Percentiles rank a stretch among this genome's conserved stretches.
phyloP scores from a whole-genome alignment of 2,797 vertebrate species.

The Falco peregrinus region DNA sequence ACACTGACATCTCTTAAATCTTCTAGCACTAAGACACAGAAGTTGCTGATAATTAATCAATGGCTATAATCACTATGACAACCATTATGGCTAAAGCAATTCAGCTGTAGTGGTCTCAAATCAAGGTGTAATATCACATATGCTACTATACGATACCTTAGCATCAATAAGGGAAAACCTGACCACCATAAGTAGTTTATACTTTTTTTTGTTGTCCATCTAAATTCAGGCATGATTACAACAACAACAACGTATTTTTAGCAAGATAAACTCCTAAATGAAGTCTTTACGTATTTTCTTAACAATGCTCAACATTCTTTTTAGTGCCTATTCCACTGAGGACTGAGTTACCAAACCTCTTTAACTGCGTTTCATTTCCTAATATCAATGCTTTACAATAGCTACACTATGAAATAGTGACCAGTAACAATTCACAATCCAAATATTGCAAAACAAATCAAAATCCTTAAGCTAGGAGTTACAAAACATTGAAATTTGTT shows the following conservation, averaged over 20 bases:
- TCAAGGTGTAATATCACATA: background rate
- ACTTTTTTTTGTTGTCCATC: background rate
- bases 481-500: slow-evolving; percentile 51
- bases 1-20: background rate
- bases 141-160: background rate
- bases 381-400: background rate
- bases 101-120: background rate
- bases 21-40: background rate
- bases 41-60: background rate
- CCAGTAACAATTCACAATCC: slow-evolving; percentile 21
- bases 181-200: background rate
- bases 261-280: slow-evolving; percentile 24
- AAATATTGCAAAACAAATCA: slow-evolving; percentile 49
- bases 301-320: background rate
- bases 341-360: background rate
- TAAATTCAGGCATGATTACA: background rate
- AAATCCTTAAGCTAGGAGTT: slow-evolving; percentile 59
- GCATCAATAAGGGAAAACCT: background rate
- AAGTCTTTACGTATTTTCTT: slow-evolving; percentile 17
- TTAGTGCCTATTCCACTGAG: background rate
- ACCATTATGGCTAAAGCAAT: background rate
- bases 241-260: background rate
- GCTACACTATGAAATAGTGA: slow-evolving; percentile 18
- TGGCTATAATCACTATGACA: background rate
- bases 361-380: background rate